phyloP scores from a whole-genome alignment of 2,113 vertebrate genomes.

The Capreolus pygargus region DNA sequence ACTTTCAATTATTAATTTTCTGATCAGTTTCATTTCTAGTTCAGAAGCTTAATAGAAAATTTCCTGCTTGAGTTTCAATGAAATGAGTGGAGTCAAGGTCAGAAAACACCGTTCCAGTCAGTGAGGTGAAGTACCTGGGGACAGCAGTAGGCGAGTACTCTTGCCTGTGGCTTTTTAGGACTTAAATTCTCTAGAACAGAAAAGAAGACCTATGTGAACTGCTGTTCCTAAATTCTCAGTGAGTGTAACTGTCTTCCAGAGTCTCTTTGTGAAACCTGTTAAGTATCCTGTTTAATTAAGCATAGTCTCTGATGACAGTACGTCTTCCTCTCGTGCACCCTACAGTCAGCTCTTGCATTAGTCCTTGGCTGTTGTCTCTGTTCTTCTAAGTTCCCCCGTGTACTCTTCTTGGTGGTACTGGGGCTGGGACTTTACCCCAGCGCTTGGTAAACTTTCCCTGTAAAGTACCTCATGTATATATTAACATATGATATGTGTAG shows the following conservation, averaged over 20 bases:
- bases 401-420: neutral
- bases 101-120: neutral
- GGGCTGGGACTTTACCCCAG: neutral
- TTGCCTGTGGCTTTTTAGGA: neutral
- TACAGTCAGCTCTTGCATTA: neutral
- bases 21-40: neutral
- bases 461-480: neutral
- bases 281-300: neutral
- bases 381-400: neutral
- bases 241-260: neutral
- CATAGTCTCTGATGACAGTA: neutral
- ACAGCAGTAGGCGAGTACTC: neutral
- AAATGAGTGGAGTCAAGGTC: neutral
- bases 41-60: conserved; percentile 19
- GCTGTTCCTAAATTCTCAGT: neutral
- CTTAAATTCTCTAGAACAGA: neutral
- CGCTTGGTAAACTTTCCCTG: neutral
- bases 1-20: neutral
- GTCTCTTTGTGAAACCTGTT: neutral
- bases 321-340: neutral
- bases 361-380: neutral
- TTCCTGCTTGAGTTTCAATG: neutral
- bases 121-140: neutral
- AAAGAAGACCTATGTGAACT: neutral
- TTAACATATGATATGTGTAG: neutral